A percentile compares a stretch with the other conserved stretches of the same genome.
Conservation (phyloP, 2,797 vertebrate genomes). For the Uromys caudimaculatus region DNA sequence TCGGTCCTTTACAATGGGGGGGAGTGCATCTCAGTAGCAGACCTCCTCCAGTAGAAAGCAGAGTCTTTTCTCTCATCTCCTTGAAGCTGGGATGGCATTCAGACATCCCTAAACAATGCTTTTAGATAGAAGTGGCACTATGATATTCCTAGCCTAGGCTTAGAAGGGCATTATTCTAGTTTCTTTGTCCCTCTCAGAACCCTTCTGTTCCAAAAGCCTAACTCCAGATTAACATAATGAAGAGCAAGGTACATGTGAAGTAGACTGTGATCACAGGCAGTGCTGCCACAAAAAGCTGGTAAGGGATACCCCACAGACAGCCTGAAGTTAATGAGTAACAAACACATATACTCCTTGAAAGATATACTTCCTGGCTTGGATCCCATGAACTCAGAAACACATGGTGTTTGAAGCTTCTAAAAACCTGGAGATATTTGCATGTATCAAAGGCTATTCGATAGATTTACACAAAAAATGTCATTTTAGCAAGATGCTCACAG, state of each 20-base stretch:
- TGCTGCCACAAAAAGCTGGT: not conserved
- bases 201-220: not conserved
- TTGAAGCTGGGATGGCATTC: not conserved
- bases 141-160: not conserved
- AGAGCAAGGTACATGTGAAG: not conserved
- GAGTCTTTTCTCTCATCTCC: not conserved
- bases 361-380: rapidly evolving
- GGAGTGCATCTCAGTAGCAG: not conserved
- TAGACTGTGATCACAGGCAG: rapidly evolving
- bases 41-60: not conserved
- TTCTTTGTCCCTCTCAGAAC: not conserved
- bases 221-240: not conserved
- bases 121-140: too few species aligned
- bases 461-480: not conserved
- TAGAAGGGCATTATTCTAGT: not conserved
- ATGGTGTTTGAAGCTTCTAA: not conserved
- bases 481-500: not conserved
- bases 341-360: rapidly evolving
- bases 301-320: not conserved
- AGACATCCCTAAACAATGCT: not conserved
- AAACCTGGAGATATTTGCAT: not conserved
- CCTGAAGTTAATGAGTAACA: not conserved
- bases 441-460: not conserved
- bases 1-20: not conserved
- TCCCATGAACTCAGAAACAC: not conserved